phyloP scores from a whole-genome alignment of 1,140 invertebrate genomes.

The Pseudoatta argentina region DNA sequence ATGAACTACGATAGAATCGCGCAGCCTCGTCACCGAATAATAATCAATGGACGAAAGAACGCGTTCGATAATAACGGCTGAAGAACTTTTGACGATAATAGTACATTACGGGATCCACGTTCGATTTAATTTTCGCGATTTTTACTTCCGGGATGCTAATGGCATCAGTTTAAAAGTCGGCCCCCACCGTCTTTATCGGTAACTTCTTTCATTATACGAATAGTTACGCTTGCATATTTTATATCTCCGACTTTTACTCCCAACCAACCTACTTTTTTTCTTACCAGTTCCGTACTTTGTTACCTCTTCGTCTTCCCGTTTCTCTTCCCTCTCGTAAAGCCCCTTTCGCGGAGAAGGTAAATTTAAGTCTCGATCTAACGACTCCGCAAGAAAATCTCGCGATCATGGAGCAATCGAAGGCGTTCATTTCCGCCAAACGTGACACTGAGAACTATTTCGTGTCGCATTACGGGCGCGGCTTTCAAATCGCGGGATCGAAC shows the following conservation, averaged over 20 bases:
- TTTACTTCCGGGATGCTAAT: slow-evolving; percentile 53
- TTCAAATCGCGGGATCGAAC: slow-evolving; percentile 50
- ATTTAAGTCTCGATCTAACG: slow-evolving; percentile 52
- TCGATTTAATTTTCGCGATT: slow-evolving; percentile 64
- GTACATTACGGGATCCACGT: slow-evolving; percentile 60
- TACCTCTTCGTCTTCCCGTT: slow-evolving; percentile 32
- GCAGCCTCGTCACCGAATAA: slow-evolving; percentile 44
- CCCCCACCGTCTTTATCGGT: slow-evolving; percentile 44
- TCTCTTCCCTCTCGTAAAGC: slow-evolving; percentile 49
- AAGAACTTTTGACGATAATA: slow-evolving; percentile 61
- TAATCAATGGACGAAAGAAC: slow-evolving; percentile 36
- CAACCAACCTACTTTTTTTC: slow-evolving; percentile 46
- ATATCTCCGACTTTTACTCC: slow-evolving; percentile 64
- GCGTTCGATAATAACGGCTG: slow-evolving; percentile 41
- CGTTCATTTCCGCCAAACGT: slow-evolving; percentile 11
- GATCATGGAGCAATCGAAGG: slow-evolving; percentile 32
- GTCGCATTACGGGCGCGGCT: slow-evolving; percentile 57
- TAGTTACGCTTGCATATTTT: slow-evolving; percentile 65
- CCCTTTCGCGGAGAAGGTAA: slow-evolving; percentile 10
- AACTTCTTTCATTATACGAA: slow-evolving; percentile 67
- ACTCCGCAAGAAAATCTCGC: slow-evolving; percentile 16
- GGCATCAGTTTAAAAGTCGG: slow-evolving; percentile 58
- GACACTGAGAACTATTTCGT: slow-evolving; percentile 52
- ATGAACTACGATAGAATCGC: background rate
- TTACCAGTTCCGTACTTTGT: slow-evolving; percentile 57